Percentiles rank a stretch among this genome's conserved stretches.
phyloP scores from a whole-genome alignment of 2,888 invertebrate species.

The Mythimna vitellina region DNA sequence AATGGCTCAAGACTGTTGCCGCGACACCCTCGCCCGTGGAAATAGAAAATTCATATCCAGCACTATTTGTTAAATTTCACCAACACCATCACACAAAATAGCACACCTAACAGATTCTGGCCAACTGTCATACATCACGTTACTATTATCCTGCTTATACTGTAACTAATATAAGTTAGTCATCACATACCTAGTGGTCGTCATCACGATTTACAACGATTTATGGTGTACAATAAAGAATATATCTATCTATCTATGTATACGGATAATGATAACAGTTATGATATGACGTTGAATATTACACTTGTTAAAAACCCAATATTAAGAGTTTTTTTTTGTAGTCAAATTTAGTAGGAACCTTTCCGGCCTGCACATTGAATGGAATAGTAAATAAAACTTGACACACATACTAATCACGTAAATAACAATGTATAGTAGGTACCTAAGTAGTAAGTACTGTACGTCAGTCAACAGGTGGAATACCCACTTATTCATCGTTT shows the following conservation, averaged over 20 bases:
- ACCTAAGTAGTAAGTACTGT: not conserved
- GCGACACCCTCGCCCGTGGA: no score
- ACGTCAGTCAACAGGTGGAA: slow-evolving; percentile 19
- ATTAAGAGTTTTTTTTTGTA: slow-evolving; percentile 4
- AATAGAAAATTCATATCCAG: not conserved
- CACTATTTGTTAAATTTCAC: not conserved
- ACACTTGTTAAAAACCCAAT: slow-evolving; percentile 31
- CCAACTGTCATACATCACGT: not conserved
- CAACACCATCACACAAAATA: no score
- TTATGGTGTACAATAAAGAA: no score
- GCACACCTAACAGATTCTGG: not conserved
- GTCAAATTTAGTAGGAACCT: slow-evolving; percentile 7
- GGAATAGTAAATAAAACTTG: slow-evolving; percentile 17
- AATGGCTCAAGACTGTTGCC: no score
- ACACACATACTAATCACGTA: slow-evolving; percentile 4
- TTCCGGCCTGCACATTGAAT: not conserved
- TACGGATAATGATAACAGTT: not conserved
- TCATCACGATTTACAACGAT: not conserved
- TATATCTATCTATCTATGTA: no score
- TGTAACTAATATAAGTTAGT: not conserved
- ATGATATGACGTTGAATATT: not conserved
- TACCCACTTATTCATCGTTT: slow-evolving; percentile 53
- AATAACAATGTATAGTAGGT: not conserved
- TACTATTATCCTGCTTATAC: not conserved
- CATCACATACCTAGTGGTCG: not conserved